Conservation (phyloP, 2,888 invertebrate species). For the Limnephilus marmoratus region DNA sequence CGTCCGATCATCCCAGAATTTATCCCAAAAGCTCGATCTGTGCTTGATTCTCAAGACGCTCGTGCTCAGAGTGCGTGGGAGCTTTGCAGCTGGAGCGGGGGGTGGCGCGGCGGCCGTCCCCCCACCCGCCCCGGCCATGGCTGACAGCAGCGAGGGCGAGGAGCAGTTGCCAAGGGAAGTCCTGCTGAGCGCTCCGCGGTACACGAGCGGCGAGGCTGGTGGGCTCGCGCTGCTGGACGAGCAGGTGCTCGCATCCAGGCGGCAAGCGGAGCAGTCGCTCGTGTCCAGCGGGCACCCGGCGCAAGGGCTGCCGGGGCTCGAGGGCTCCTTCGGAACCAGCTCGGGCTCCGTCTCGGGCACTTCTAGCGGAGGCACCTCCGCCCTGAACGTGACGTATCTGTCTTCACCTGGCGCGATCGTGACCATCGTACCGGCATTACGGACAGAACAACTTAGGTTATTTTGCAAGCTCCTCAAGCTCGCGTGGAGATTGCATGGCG, state of each 20-base stretch:
- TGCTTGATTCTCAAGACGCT: slow-evolving; percentile 88
- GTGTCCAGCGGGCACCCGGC: slow-evolving; percentile 59
- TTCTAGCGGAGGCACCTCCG: slow-evolving; percentile 41
- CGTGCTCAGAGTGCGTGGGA: slow-evolving; percentile 86
- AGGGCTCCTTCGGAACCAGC: slow-evolving; percentile 47
- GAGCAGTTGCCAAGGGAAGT: slow-evolving; percentile 65
- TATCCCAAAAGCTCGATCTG: slow-evolving; percentile 90
- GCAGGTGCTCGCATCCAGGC: slow-evolving; percentile 67
- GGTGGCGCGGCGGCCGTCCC: slow-evolving; percentile 66
- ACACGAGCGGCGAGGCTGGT: slow-evolving; percentile 67
- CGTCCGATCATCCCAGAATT: slow-evolving; percentile 85
- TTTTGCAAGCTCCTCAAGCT: slow-evolving; percentile 73
- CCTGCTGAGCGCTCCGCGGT: slow-evolving; percentile 66
- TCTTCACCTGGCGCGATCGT: slow-evolving; percentile 66
- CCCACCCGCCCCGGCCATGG: slow-evolving; percentile 69
- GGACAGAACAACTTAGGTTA: slow-evolving; percentile 69
- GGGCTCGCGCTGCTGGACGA: slow-evolving; percentile 68
- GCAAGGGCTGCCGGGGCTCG: slow-evolving; percentile 59
- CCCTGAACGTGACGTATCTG: slow-evolving; percentile 43
- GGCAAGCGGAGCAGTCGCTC: slow-evolving; percentile 68
- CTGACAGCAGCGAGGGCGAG: slow-evolving; percentile 70
- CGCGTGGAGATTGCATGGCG: slow-evolving; percentile 71
- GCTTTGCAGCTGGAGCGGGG: slow-evolving; percentile 70
- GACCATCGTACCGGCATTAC: slow-evolving; percentile 68
- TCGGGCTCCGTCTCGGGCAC: slow-evolving; percentile 47